phyloP scores from a whole-genome alignment of 2,113 vertebrate species.

The Grallaria varia region DNA sequence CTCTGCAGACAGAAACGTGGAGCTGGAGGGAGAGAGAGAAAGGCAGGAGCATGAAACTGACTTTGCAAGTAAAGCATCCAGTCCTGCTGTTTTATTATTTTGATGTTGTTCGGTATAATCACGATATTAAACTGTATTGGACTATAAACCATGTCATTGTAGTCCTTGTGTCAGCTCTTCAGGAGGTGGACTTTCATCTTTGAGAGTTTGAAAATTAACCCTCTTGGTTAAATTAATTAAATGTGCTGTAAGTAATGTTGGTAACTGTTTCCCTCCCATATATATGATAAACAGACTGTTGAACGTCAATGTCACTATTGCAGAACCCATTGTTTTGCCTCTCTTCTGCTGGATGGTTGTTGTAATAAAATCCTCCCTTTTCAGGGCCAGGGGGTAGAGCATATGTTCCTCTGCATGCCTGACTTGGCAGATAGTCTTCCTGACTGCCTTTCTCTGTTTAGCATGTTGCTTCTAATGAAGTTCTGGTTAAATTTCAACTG shows the following conservation, averaged over 20 bases:
- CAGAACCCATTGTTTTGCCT: not conserved
- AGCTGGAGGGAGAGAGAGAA: not conserved
- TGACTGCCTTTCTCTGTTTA: not conserved
- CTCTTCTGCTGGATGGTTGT: not conserved
- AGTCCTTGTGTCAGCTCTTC: not conserved
- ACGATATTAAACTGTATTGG: not conserved
- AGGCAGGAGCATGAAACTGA: not conserved
- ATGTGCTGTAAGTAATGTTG: not conserved
- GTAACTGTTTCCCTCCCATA: not conserved
- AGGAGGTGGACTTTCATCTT: not conserved
- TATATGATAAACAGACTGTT: not conserved
- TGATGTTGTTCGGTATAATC: not conserved
- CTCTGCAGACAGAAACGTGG: not conserved
- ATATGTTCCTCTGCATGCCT: not conserved
- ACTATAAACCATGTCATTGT: rapidly evolving
- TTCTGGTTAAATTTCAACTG: not conserved
- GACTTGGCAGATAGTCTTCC: not conserved
- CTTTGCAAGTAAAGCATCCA: not conserved
- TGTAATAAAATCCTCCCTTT: not conserved
- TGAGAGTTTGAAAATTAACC: not conserved
- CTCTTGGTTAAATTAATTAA: not conserved
- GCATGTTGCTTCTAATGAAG: not conserved
- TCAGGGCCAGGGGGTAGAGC: not conserved
- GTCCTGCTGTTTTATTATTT: not conserved
- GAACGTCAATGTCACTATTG: not conserved